Evolutionary conservation across 1,140 invertebrate genomes (phyloP).

Genomic region (Chionoecetes opilio): DNA sequence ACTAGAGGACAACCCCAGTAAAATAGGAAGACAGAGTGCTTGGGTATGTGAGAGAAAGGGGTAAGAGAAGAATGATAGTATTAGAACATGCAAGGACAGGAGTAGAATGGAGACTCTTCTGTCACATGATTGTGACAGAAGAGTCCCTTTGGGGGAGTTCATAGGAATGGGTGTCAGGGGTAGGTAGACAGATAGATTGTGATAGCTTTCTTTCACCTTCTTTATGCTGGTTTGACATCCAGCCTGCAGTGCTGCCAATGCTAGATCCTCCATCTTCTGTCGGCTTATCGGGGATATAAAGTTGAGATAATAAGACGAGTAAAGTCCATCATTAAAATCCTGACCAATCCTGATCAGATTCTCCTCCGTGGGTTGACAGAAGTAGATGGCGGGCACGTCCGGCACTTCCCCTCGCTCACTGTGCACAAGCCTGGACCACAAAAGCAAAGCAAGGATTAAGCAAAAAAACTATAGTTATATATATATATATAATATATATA

Average conservation of each 20-base stretch:
- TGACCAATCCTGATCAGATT: slow-evolving; percentile 97
- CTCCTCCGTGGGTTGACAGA: slow-evolving; percentile 98
- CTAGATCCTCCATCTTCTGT: slow-evolving; percentile 97
- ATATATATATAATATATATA: no score
- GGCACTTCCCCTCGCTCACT: slow-evolving; percentile 87
- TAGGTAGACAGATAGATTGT: no score
- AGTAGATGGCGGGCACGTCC: slow-evolving; percentile 99
- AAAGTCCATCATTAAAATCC: slow-evolving; percentile 92
- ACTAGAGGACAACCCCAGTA: no score
- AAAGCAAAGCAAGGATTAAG: no score
- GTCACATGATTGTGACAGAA: no score
- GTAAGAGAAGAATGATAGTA: no score
- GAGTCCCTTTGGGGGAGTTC: no score
- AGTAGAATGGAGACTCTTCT: no score
- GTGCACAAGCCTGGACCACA: slow-evolving; percentile 75
- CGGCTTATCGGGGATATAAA: slow-evolving; percentile 98
- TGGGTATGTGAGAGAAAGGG: no score
- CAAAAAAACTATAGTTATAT: not conserved
- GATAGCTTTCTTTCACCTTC: slow-evolving; percentile 91
- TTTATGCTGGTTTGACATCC: slow-evolving; percentile 95
- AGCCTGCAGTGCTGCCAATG: slow-evolving; percentile 94
- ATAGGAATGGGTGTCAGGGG: no score
- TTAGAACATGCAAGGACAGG: no score
- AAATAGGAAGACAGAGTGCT: no score
- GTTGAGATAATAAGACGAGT: slow-evolving; percentile 98